These are phyloP conservation scores for Balaeniceps rex DNA, from an alignment of 2,113 vertebrate genomes.

Conservation along the genomic window DNA sequence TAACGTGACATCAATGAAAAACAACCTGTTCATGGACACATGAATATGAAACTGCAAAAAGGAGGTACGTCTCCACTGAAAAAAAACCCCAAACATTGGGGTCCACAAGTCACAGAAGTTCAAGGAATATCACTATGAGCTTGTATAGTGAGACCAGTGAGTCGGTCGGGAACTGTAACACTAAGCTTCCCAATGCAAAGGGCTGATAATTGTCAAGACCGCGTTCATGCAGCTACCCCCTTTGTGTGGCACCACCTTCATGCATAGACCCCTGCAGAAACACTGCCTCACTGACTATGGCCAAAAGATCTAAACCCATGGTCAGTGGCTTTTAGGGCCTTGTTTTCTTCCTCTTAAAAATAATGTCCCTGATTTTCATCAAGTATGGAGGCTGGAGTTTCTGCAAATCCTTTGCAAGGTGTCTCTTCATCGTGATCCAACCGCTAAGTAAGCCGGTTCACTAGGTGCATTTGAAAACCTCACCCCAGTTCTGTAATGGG, in stretches of 20 bases:
- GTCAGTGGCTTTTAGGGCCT: not conserved
- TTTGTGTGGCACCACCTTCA: not conserved
- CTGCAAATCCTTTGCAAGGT: not conserved
- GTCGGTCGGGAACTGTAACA: fast-evolving
- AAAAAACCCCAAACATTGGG: not conserved
- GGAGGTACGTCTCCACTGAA: not conserved
- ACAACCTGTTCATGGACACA: not conserved
- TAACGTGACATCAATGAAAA: fast-evolving
- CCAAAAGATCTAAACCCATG: not conserved
- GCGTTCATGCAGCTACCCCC: fast-evolving
- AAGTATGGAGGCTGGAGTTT: not conserved
- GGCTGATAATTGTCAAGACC: not conserved
- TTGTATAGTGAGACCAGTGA: not conserved
- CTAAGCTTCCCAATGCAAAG: not conserved
- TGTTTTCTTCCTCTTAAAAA: not conserved
- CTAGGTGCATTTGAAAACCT: not conserved
- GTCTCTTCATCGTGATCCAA: not conserved
- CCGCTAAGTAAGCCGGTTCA: not conserved
- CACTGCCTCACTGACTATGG: not conserved
- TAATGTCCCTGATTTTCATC: fast-evolving
- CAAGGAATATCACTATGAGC: not conserved
- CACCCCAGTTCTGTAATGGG: not conserved
- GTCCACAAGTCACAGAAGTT: not conserved
- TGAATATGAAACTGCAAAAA: not conserved
- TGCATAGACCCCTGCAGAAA: not conserved